phyloP scores from a whole-genome alignment of 2,888 invertebrate species.

The Caradrina kadenii region DNA sequence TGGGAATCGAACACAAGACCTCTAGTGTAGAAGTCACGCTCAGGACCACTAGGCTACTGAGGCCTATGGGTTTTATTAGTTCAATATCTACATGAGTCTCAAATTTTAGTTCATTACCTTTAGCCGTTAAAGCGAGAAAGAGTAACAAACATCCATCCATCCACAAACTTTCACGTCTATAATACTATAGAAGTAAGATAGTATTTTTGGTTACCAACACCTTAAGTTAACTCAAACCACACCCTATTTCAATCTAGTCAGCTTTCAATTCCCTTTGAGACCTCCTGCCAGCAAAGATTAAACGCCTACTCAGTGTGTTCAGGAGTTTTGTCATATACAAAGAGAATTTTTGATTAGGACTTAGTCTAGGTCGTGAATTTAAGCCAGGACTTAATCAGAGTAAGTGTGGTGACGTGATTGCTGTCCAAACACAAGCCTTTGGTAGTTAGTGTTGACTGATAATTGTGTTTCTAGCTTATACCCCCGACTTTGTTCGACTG shows the following conservation, averaged over 20 bases:
- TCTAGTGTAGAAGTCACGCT: too few relatives aligned
- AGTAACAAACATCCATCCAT: too few relatives aligned
- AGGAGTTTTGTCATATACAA: conserved; percentile 41
- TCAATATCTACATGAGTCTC: too few relatives aligned
- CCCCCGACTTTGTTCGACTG: too few relatives aligned
- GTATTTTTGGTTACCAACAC: too few relatives aligned
- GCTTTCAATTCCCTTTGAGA: conserved; percentile 55
- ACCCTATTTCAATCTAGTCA: conserved; percentile 10
- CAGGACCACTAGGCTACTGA: too few relatives aligned
- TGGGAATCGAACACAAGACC: too few relatives aligned
- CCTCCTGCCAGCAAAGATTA: conserved; percentile 39
- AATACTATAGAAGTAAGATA: background rate
- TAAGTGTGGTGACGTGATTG: conserved; percentile 10
- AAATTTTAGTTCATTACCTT: too few relatives aligned
- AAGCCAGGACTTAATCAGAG: conserved; percentile 10
- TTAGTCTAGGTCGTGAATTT: background rate
- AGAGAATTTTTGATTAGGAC: conserved; percentile 51
- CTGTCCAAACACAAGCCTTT: conserved; percentile 11
- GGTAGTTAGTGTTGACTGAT: background rate
- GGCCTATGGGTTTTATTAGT: too few relatives aligned
- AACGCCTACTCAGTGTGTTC: conserved; percentile 20
- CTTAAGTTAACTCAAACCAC: conserved; percentile 8
- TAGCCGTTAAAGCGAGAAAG: too few relatives aligned
- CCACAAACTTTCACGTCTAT: too few relatives aligned
- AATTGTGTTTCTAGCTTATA: background rate